Evolutionary conservation across 2,113 vertebrate species (phyloP).

Genomic region (Strigops habroptila): DNA sequence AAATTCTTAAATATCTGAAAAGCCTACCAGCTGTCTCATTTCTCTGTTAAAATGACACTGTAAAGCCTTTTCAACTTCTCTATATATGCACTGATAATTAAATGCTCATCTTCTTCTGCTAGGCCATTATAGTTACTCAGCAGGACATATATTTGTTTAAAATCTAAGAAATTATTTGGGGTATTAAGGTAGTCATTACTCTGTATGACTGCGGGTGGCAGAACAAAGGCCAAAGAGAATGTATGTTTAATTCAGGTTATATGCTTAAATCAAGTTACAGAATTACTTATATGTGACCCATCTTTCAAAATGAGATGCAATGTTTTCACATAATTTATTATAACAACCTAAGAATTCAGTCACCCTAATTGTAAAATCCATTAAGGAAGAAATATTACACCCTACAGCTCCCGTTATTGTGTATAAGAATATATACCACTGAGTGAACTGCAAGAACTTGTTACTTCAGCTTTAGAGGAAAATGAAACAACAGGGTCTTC

Average conservation of each 20-base stretch:
- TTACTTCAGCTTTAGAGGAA: slow-evolving; percentile 13
- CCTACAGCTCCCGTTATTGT: background rate
- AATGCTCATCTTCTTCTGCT: background rate
- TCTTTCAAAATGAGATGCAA: background rate
- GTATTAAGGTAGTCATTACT: background rate
- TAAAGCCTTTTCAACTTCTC: background rate
- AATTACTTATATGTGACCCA: background rate
- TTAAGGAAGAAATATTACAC: slow-evolving; percentile 8
- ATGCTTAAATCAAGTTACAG: background rate
- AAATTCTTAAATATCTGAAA: background rate
- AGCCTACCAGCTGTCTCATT: background rate
- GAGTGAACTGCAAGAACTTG: slow-evolving; percentile 13
- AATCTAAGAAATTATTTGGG: background rate
- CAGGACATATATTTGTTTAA: slow-evolving; percentile 10
- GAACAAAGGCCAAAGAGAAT: slow-evolving; percentile 1
- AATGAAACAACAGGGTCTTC: background rate
- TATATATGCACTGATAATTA: background rate
- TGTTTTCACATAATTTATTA: slow-evolving; percentile 17
- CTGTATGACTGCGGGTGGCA: background rate
- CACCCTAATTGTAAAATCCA: slow-evolving; percentile 19
- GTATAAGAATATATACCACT: background rate
- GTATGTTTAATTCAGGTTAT: background rate
- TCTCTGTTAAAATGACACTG: background rate
- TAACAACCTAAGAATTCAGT: slow-evolving; percentile 21
- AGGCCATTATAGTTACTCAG: background rate